Conservation (phyloP, 2,888 invertebrate genomes). For the Syrista parreyssii region DNA sequence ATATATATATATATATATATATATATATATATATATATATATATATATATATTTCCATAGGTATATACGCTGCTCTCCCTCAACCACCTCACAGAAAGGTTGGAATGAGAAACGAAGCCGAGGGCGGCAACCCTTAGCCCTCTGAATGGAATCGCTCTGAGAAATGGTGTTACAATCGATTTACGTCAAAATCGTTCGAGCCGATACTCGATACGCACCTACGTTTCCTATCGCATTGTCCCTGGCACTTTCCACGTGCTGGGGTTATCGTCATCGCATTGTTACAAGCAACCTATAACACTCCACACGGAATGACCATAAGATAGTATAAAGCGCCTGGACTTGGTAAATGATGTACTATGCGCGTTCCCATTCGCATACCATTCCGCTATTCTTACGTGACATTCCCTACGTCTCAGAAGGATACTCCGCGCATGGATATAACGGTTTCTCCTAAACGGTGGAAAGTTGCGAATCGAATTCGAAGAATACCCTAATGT, state of each 20-base stretch:
- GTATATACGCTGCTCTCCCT: neutral
- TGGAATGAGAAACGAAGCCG: neutral
- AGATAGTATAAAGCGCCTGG: neutral
- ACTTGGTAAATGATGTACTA: neutral
- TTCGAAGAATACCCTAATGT: neutral
- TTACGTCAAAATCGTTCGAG: conserved; percentile 46
- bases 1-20: neutral
- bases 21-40: too few species aligned
- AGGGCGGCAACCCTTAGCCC: conserved; percentile 20
- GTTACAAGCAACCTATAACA: neutral
- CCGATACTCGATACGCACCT: conserved; percentile 39
- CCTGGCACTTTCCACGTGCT: conserved; percentile 6
- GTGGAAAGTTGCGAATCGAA: neutral
- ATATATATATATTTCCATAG: neutral
- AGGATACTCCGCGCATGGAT: neutral
- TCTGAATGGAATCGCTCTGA: conserved; percentile 42
- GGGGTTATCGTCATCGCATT: neutral
- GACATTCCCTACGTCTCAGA: neutral
- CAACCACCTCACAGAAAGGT: neutral
- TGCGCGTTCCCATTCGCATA: neutral
- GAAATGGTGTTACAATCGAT: conserved; percentile 54
- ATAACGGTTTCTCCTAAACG: neutral
- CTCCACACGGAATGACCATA: neutral
- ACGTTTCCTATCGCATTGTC: conserved; percentile 36
- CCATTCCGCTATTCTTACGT: neutral